Evolutionary conservation across 2,113 vertebrate genomes (phyloP).

Genomic region (Acrocephalus arundinaceus): DNA sequence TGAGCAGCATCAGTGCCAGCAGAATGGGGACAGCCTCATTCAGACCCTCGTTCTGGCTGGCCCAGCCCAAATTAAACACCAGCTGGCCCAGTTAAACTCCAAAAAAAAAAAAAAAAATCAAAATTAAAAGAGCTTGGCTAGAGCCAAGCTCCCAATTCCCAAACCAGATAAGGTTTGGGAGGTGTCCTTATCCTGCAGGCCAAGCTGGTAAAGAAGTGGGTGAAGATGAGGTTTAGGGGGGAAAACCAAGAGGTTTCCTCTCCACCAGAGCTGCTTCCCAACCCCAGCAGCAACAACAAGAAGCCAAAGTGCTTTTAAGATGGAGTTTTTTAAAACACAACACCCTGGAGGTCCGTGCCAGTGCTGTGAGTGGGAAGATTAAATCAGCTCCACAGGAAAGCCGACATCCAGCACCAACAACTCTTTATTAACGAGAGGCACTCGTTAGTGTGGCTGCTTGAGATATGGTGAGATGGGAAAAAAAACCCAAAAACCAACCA

Average conservation of each 20-base stretch:
- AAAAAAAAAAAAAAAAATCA: too few relatives aligned
- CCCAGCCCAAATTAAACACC: not conserved
- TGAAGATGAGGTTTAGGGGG: not conserved
- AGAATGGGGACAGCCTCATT: not conserved
- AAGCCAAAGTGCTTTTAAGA: not conserved
- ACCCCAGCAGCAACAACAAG: not conserved
- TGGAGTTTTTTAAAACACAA: not conserved
- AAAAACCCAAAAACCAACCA: not conserved
- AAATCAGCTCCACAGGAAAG: slow-evolving; percentile 23
- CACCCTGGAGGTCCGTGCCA: not conserved
- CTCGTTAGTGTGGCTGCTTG: not conserved
- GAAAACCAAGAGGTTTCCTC: not conserved
- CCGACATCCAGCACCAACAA: not conserved
- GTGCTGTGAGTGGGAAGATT: not conserved
- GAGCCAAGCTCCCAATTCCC: too few relatives aligned
- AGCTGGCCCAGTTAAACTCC: not conserved
- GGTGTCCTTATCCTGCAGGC: not conserved
- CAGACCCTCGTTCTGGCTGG: not conserved
- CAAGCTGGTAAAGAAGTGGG: not conserved
- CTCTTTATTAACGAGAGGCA: not conserved
- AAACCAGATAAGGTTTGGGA: not conserved
- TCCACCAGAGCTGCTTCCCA: not conserved
- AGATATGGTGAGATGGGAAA: not conserved
- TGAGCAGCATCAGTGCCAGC: not conserved
- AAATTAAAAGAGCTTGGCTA: too few relatives aligned